A percentile compares a stretch with the other conserved stretches of the same genome.
phyloP scores from a whole-genome alignment of 2,888 invertebrate genomes.

The Lissocephala sabroskyi region DNA sequence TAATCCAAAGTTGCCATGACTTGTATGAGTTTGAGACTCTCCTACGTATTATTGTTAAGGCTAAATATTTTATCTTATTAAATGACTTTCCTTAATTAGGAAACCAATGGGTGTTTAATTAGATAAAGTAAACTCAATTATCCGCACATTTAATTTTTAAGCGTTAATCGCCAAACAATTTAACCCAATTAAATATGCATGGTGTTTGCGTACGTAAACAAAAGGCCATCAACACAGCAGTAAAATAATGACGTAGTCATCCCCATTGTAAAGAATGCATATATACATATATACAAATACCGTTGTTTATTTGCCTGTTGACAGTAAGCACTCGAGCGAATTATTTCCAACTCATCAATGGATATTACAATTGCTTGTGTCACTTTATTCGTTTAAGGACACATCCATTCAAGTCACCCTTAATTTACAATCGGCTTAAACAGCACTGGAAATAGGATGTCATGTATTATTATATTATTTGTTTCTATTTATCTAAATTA shows the following conservation, averaged over 20 bases:
- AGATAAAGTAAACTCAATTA: slow-evolving; percentile 60
- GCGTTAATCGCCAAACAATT: slow-evolving; percentile 57
- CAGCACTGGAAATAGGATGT: too few relatives aligned
- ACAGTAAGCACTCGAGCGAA: slow-evolving; percentile 60
- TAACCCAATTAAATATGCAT: slow-evolving; percentile 60
- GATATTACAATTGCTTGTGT: slow-evolving; percentile 41
- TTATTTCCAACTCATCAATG: slow-evolving; percentile 61
- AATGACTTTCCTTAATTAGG: too few relatives aligned
- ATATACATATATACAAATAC: slow-evolving; percentile 36
- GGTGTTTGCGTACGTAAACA: slow-evolving; percentile 56
- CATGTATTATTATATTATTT: too few relatives aligned
- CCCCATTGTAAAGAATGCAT: slow-evolving; percentile 23
- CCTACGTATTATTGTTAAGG: too few relatives aligned
- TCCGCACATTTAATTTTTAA: slow-evolving; percentile 49
- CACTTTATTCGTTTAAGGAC: slow-evolving; percentile 19
- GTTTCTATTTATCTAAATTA: too few relatives aligned
- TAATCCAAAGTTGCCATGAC: too few relatives aligned
- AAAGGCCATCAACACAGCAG: slow-evolving; percentile 42
- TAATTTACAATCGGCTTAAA: too few relatives aligned
- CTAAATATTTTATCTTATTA: too few relatives aligned
- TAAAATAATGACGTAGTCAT: slow-evolving; percentile 30
- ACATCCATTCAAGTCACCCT: too few relatives aligned
- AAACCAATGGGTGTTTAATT: too few relatives aligned
- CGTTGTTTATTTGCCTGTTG: slow-evolving; percentile 54
- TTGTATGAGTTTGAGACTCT: too few relatives aligned